phyloP scores from a whole-genome alignment of 1,140 invertebrate species.

The Drosophila hydei region DNA sequence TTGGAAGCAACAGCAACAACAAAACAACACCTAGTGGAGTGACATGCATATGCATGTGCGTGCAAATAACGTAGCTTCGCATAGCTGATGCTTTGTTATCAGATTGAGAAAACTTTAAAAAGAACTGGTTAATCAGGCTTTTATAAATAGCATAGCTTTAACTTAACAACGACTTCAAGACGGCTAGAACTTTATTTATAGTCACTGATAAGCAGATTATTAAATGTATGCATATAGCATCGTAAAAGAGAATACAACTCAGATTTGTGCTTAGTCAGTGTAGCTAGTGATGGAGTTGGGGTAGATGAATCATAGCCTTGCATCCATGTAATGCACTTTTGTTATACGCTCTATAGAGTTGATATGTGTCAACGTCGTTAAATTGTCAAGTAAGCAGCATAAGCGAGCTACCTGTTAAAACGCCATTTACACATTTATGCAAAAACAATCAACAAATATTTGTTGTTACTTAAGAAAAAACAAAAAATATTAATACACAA shows the following conservation, averaged over 20 bases:
- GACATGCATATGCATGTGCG: background rate
- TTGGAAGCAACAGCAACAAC: conserved; percentile 5
- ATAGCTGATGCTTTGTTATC: conserved; percentile 35
- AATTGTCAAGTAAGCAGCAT: conserved; percentile 37
- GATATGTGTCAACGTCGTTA: conserved; percentile 11
- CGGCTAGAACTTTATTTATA: conserved; percentile 2
- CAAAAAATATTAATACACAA: conserved; percentile 8
- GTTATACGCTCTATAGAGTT: background rate
- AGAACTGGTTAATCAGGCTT: conserved; percentile 41
- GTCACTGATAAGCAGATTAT: conserved; percentile 7
- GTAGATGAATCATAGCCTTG: conserved; percentile 17
- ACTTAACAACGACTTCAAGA: background rate
- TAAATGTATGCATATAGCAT: background rate
- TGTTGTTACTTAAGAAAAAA: conserved; percentile 45
- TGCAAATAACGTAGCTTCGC: background rate
- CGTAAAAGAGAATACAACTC: background rate
- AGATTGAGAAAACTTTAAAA: conserved; percentile 22
- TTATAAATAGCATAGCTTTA: background rate
- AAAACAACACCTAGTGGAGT: background rate
- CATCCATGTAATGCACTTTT: conserved; percentile 16
- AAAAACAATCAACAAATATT: conserved; percentile 53
- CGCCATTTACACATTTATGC: conserved; percentile 27
- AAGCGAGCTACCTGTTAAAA: conserved; percentile 37
- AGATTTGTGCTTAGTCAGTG: conserved; percentile 9
- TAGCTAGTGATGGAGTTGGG: background rate